phyloP scores from a whole-genome alignment of 1,140 invertebrate species.

The Hirudo medicinalis region DNA sequence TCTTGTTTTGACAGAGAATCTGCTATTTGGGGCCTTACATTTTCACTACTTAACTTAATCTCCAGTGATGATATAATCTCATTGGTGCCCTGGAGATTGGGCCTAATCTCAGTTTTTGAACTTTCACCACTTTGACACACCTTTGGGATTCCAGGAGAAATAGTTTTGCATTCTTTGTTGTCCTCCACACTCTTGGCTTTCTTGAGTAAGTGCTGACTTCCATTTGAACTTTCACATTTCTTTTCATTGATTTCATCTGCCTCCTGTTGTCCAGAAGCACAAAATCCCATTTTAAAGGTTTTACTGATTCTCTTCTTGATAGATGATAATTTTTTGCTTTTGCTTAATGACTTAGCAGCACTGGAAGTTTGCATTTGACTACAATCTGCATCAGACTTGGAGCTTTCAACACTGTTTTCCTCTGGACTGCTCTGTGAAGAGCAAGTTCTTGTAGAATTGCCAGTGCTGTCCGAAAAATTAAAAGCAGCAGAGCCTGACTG shows the following conservation, averaged over 20 bases:
- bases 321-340: constrained; percentile 3
- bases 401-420: neutral
- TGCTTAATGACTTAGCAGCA: neutral
- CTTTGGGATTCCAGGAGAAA: neutral
- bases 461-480: constrained; percentile 3
- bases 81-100: neutral
- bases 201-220: no score
- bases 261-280: constrained; percentile 6
- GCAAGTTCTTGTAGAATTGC: neutral
- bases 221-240: no score
- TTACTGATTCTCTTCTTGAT: constrained; percentile 1
- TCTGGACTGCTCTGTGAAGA: neutral
- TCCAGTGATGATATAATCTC: neutral
- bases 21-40: no score
- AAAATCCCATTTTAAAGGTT: constrained; percentile 11
- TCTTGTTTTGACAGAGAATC: no score
- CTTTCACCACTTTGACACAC: neutral
- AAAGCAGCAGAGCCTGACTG: neutral
- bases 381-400: neutral
- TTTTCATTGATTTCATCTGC: neutral
- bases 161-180: no score
- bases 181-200: no score
- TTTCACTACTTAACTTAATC: no score
- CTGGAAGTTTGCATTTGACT: neutral
- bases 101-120: neutral